phyloP scores from a whole-genome alignment of 2,888 invertebrate genomes.

The Teleiodes luculella region DNA sequence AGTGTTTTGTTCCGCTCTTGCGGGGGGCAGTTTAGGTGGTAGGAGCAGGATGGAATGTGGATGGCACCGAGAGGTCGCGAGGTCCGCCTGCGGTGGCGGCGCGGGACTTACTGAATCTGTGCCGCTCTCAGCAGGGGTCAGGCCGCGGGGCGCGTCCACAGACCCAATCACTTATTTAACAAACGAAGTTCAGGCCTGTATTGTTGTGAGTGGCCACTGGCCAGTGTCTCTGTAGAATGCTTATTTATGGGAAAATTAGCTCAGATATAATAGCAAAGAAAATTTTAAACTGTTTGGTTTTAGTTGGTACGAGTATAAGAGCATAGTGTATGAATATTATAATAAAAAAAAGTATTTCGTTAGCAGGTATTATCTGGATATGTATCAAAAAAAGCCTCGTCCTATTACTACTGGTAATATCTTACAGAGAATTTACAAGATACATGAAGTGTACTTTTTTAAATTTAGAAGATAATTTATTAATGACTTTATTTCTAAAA shows the following conservation, averaged over 20 bases:
- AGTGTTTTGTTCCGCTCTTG: conserved; percentile 44
- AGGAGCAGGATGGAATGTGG: conserved; percentile 44
- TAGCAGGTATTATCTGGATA: too few relatives aligned
- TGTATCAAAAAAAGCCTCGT: background rate
- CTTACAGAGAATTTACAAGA: too few relatives aligned
- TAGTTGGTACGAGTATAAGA: too few relatives aligned
- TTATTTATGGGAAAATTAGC: background rate
- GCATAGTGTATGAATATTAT: too few relatives aligned
- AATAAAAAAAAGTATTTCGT: too few relatives aligned
- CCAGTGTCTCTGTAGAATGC: conserved; percentile 18
- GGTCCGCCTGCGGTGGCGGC: conserved; percentile 62
- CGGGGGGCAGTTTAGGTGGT: conserved; percentile 43
- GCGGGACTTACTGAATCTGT: conserved; percentile 76
- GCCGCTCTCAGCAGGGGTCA: conserved; percentile 64
- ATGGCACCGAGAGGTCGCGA: conserved; percentile 28
- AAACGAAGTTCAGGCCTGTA: background rate
- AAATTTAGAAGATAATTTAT: too few relatives aligned
- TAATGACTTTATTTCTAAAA: too few relatives aligned
- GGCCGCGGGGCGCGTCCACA: conserved; percentile 56
- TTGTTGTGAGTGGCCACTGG: conserved; percentile 6
- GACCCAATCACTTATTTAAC: conserved; percentile 1
- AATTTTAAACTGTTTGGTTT: too few relatives aligned
- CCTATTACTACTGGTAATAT: too few relatives aligned
- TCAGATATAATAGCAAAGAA: background rate
- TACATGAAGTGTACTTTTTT: too few relatives aligned